Base-by-base conservation (phyloP, 2,113 vertebrate species). In the Toxostoma redivivum region DNA sequence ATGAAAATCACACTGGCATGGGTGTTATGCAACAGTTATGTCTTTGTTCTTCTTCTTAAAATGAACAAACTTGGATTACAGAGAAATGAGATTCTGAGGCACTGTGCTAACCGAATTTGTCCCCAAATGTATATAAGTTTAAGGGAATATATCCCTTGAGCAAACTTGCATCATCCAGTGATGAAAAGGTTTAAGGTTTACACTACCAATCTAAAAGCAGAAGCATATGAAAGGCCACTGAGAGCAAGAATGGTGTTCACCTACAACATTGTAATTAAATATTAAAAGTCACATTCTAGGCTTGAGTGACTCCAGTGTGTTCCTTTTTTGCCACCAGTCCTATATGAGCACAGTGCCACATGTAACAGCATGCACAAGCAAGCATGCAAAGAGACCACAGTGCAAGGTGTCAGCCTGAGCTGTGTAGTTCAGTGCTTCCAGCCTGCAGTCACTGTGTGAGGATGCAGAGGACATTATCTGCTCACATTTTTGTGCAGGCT, bases 161-260 rank as follows among this genome's bases (percentile, higher is more conserved):
- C 53, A 76, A 90, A 56, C 42, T 87, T 93, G 22, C 51, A 16
- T 72, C 45, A 57, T 69, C 28, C 48, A 30, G 19, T 37, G 37
- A 58, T 50, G 65, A 84, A 86, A 96, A 95, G 67, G 12, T 94
- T 89, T 65, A 88, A 81, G 72, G 65, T 48, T 35, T 37, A 48
- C 33, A 20, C 22, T 67, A 50, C 38, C 11, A n/a, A 30, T 71
- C 25, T 25, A 37, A 73, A 87, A 60, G 25, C 42, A 66, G 56
- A 85, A 87, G 17, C 66, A 20, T 21, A 21, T 66, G 62, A 92
- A 93, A 93, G 35, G 54, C 42, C 40, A 65, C 12, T 31, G 54
- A 60, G 80, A 25, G 7, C 24, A 58, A 23, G 65, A 90, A 62
- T 33, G 12, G 12, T 53, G 20, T 81, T 94, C 71, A 73, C 62